Conservation (phyloP, 2,797 vertebrate genomes). For the Myripristis murdjan region DNA sequence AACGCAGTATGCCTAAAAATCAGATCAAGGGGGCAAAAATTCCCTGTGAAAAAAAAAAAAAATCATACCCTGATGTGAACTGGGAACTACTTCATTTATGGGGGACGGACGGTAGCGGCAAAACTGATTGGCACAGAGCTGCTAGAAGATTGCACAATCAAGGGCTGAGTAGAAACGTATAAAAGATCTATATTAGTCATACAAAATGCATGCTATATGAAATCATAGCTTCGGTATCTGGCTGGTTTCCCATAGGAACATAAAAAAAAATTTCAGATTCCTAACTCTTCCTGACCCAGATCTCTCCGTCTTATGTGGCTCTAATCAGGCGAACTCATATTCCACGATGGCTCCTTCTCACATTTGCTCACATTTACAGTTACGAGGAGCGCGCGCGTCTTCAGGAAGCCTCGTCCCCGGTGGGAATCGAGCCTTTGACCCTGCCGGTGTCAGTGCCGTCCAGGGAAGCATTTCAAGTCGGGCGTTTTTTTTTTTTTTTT, state of each 20-base stretch:
- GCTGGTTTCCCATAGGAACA: slow-evolving; percentile 16
- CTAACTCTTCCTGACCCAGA: slow-evolving; percentile 1
- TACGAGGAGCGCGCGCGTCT: slow-evolving; percentile 15
- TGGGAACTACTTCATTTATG: slow-evolving; percentile 23
- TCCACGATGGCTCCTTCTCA: not conserved
- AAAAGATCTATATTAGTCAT: slow-evolving; percentile 36
- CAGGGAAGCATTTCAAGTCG: slow-evolving; percentile 57
- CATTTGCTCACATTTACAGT: too few relatives aligned
- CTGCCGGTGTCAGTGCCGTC: slow-evolving; percentile 2
- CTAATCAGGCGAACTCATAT: slow-evolving; percentile 1
- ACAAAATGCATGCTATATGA: slow-evolving; percentile 21
- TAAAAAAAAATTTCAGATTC: not conserved
- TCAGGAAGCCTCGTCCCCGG: not conserved
- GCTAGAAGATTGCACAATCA: slow-evolving; percentile 71
- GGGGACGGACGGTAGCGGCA: slow-evolving; percentile 39
- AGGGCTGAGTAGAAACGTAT: slow-evolving; percentile 45
- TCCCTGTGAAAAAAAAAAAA: not conserved
- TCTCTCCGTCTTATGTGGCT: slow-evolving; percentile 20
- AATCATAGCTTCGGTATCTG: slow-evolving; percentile 11
- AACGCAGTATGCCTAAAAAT: not conserved
- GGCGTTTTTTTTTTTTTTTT: too few relatives aligned
- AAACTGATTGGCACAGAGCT: slow-evolving; percentile 58
- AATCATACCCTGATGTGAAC: not conserved
- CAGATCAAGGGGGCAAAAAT: not conserved
- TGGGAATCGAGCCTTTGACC: slow-evolving; percentile 53